Evolutionary conservation across 2,888 invertebrate species (phyloP).

Genomic region (Antitype chi): DNA sequence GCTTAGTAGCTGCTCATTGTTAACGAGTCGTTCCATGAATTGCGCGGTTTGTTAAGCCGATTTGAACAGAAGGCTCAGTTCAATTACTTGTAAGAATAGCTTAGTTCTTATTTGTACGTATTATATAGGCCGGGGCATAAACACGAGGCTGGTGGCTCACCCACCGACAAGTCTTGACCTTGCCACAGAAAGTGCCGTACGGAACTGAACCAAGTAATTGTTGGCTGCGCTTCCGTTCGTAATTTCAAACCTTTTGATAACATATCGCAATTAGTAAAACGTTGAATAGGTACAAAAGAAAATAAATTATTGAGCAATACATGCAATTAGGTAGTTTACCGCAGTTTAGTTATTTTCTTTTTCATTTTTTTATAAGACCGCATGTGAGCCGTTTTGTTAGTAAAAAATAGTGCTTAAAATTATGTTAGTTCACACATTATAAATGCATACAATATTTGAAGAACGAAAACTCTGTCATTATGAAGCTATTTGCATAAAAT

Average conservation of each 20-base stretch:
- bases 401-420: too few relatives aligned
- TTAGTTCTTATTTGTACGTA: slow-evolving; percentile 65
- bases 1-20: slow-evolving; percentile 65
- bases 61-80: slow-evolving; percentile 68
- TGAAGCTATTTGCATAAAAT: neutral
- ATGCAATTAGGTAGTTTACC: slow-evolving; percentile 29
- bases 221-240: slow-evolving; percentile 69
- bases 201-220: slow-evolving; percentile 68
- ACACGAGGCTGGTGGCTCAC: slow-evolving; percentile 24
- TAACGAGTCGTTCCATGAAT: slow-evolving; percentile 60
- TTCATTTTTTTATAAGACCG: too few relatives aligned
- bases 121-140: slow-evolving; percentile 27
- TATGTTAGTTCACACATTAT: too few relatives aligned
- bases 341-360: neutral
- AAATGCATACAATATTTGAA: too few relatives aligned
- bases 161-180: slow-evolving; percentile 48
- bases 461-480: neutral
- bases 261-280: slow-evolving; percentile 53
- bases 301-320: slow-evolving; percentile 27
- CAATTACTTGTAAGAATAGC: slow-evolving; percentile 70
- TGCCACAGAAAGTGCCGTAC: slow-evolving; percentile 47
- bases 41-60: slow-evolving; percentile 67
- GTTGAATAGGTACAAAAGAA: slow-evolving; percentile 21
- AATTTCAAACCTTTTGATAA: slow-evolving; percentile 62
- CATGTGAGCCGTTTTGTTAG: too few relatives aligned